Percentiles rank a stretch among this genome's conserved stretches.
phyloP scores from a whole-genome alignment of 2,888 invertebrate species.

The Dynastes grantii region DNA sequence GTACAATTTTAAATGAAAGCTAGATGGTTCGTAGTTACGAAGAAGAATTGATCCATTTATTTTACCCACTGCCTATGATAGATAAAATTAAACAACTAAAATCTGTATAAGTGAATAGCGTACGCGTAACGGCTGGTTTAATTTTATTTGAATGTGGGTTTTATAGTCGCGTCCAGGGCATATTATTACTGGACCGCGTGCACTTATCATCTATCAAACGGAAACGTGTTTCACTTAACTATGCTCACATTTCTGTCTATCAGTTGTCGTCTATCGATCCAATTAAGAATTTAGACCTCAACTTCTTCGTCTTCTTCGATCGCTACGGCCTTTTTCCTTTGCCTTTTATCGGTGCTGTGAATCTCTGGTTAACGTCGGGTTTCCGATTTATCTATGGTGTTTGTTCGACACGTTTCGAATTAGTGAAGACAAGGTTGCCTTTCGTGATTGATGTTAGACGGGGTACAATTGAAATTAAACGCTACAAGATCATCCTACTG shows the following conservation, averaged over 20 bases:
- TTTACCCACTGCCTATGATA: slow-evolving; percentile 17
- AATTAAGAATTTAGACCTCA: slow-evolving; percentile 54
- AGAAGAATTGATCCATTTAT: slow-evolving; percentile 22
- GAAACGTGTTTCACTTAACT: slow-evolving; percentile 47
- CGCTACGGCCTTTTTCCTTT: slow-evolving; percentile 48
- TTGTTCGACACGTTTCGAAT: slow-evolving; percentile 55
- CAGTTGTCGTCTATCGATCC: slow-evolving; percentile 55
- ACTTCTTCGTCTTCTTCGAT: slow-evolving; percentile 50
- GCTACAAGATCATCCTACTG: not conserved
- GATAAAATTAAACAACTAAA: slow-evolving; percentile 22
- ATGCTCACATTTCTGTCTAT: slow-evolving; percentile 53
- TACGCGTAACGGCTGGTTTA: slow-evolving; percentile 42
- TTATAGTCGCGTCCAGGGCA: slow-evolving; percentile 35
- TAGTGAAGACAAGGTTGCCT: slow-evolving; percentile 50
- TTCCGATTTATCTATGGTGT: slow-evolving; percentile 52
- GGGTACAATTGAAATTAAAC: slow-evolving; percentile 9
- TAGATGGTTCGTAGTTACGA: slow-evolving; percentile 20
- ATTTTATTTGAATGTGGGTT: slow-evolving; percentile 47
- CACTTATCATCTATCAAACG: slow-evolving; percentile 41
- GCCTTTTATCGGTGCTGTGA: slow-evolving; percentile 52
- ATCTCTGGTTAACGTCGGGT: slow-evolving; percentile 36
- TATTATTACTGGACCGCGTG: slow-evolving; percentile 36
- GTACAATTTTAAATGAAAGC: slow-evolving; percentile 16
- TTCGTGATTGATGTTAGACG: slow-evolving; percentile 23
- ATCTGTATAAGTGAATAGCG: slow-evolving; percentile 24